Percentiles rank a stretch among this genome's conserved stretches.
These are phyloP conservation scores for Caradrina kadenii DNA, from an alignment of 2,888 invertebrate species.

Conservation along the genomic window DNA sequence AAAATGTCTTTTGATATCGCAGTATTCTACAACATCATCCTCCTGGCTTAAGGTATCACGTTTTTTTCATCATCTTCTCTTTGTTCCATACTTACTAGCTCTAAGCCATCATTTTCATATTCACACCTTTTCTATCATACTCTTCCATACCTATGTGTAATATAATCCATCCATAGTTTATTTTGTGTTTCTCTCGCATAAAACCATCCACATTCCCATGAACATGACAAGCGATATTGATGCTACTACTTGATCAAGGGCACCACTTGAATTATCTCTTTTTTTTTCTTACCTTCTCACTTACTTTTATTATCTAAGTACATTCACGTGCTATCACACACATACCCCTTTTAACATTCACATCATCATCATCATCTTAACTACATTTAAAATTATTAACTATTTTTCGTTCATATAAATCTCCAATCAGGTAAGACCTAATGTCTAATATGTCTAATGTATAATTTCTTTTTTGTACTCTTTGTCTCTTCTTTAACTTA, in stretches of 20 bases:
- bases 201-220: too few species aligned
- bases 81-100: neutral
- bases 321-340: neutral
- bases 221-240: neutral
- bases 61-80: neutral
- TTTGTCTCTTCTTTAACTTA: slow-evolving; percentile 16
- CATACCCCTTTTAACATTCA: neutral
- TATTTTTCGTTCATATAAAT: neutral
- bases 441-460: slow-evolving; percentile 4
- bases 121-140: neutral
- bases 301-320: neutral
- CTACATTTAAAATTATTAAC: neutral
- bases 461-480: slow-evolving; percentile 8
- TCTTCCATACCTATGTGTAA: neutral
- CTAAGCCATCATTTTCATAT: neutral
- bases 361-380: too few species aligned
- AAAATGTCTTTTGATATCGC: slow-evolving; percentile 24
- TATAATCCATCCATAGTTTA: neutral
- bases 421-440: slow-evolving; percentile 55
- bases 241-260: neutral
- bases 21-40: neutral
- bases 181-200: neutral
- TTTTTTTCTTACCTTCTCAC: neutral
- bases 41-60: neutral
- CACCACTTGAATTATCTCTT: neutral